Conservation (phyloP, 1,140 invertebrate species). For the Lucilia cuprina region DNA sequence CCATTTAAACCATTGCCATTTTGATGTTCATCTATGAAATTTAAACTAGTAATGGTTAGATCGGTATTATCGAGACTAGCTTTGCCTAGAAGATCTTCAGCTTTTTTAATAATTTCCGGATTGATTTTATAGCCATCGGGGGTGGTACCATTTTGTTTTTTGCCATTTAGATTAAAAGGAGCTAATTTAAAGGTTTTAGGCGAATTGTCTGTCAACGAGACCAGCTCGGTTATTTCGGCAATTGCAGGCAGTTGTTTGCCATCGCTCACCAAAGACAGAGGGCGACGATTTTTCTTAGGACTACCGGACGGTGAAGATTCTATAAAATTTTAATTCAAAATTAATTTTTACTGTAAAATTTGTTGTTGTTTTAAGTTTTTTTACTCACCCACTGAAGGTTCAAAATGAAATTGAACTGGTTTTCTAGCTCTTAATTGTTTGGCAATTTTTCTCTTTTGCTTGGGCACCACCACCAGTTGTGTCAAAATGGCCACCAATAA, state of each 20-base stretch:
- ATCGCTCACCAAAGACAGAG: conserved; percentile 64
- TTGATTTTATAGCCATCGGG: conserved; percentile 58
- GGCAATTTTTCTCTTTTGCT: conserved; percentile 74
- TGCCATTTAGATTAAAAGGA: conserved; percentile 53
- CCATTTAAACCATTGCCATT: conserved; percentile 41
- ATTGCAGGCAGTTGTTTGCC: conserved; percentile 66
- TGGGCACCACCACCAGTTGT: conserved; percentile 81
- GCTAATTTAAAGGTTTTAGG: conserved; percentile 58
- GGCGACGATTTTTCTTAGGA: conserved; percentile 65
- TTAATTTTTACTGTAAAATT: no score
- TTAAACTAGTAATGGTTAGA: conserved; percentile 68
- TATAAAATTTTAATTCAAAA: conserved; percentile 39
- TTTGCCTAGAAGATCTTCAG: conserved; percentile 60
- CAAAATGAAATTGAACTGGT: conserved; percentile 73
- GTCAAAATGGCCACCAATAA: conserved; percentile 75
- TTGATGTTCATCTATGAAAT: conserved; percentile 67
- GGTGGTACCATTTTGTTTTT: conserved; percentile 38
- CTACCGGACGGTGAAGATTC: conserved; percentile 68
- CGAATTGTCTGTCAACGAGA: conserved; percentile 62
- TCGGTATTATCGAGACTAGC: conserved; percentile 66
- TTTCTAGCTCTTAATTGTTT: conserved; percentile 56
- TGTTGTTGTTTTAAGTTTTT: not conserved
- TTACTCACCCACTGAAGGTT: conserved; percentile 70
- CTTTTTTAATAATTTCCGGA: conserved; percentile 59
- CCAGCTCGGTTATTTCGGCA: conserved; percentile 66